phyloP scores from a whole-genome alignment of 1,140 invertebrate species.

The Bradynema listronoti region DNA sequence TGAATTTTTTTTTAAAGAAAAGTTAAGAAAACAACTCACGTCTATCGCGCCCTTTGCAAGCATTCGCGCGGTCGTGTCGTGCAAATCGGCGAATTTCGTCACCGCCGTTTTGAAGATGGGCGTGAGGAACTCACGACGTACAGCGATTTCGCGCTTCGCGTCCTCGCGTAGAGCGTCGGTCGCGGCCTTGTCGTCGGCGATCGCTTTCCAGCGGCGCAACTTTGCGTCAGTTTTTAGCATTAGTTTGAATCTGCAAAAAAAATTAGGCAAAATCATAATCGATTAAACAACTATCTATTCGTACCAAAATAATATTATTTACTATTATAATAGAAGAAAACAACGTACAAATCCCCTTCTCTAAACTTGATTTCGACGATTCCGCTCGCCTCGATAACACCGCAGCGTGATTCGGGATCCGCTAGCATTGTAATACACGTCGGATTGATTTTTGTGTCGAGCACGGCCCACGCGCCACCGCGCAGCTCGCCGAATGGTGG shows the following conservation, averaged over 20 bases:
- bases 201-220: conserved; percentile 47
- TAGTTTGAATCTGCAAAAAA: too few species aligned
- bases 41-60: conserved; percentile 74
- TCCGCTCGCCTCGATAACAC: conserved; percentile 88
- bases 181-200: background rate
- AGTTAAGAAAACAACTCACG: conserved; percentile 40
- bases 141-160: conserved; percentile 60
- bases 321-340: too few species aligned
- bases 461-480: conserved; percentile 96
- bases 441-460: conserved; percentile 90
- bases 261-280: too few species aligned
- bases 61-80: conserved; percentile 95
- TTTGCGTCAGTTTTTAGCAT: conserved; percentile 62
- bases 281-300: too few species aligned
- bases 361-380: conserved; percentile 97
- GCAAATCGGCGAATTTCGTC: conserved; percentile 89
- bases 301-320: too few species aligned
- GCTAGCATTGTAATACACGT: conserved; percentile 97
- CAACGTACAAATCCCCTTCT: conserved; percentile 69
- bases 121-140: conserved; percentile 69
- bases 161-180: conserved; percentile 16
- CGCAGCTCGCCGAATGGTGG: conserved; percentile 88
- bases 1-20: too few species aligned
- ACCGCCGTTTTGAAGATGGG: conserved; percentile 85
- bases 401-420: conserved; percentile 79